A percentile compares a stretch with the other conserved stretches of the same genome.
Conservation (phyloP, 1,140 invertebrate genomes). For the Halyomorpha halys region DNA sequence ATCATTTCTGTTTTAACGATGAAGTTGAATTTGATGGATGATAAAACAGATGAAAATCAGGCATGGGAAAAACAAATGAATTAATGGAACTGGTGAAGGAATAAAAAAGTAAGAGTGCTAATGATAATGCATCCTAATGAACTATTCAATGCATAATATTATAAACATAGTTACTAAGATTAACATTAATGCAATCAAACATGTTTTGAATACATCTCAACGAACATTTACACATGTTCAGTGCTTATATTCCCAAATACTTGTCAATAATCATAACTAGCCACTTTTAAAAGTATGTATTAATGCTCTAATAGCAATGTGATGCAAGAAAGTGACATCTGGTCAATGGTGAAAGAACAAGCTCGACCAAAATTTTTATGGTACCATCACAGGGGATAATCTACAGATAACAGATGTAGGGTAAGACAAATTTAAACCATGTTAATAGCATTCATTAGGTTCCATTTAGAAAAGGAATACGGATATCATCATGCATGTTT, state of each 20-base stretch:
- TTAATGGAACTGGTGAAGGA: too few relatives aligned
- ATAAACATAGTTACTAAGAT: neutral
- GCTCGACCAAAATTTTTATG: too few relatives aligned
- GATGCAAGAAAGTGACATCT: constrained; percentile 6
- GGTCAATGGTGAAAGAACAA: neutral
- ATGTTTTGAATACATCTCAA: constrained; percentile 6
- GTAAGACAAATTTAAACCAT: too few relatives aligned
- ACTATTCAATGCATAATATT: constrained; percentile 13
- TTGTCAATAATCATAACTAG: neutral
- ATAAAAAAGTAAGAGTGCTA: neutral
- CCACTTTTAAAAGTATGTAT: neutral
- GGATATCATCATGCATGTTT: too few relatives aligned
- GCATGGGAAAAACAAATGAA: too few relatives aligned
- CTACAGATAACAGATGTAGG: too few relatives aligned
- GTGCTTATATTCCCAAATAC: constrained; percentile 12
- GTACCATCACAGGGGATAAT: too few relatives aligned
- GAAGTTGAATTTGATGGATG: too few relatives aligned
- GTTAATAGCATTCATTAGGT: too few relatives aligned
- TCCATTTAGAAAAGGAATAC: too few relatives aligned
- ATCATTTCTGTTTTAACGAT: too few relatives aligned
- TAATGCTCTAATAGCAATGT: constrained; percentile 13
- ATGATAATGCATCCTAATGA: constrained; percentile 16
- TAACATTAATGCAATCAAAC: constrained; percentile 11
- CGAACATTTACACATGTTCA: neutral
- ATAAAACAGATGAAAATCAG: too few relatives aligned